Evolutionary conservation across 2,113 vertebrate genomes (phyloP).

Genomic region (Hiodon alosoides): DNA sequence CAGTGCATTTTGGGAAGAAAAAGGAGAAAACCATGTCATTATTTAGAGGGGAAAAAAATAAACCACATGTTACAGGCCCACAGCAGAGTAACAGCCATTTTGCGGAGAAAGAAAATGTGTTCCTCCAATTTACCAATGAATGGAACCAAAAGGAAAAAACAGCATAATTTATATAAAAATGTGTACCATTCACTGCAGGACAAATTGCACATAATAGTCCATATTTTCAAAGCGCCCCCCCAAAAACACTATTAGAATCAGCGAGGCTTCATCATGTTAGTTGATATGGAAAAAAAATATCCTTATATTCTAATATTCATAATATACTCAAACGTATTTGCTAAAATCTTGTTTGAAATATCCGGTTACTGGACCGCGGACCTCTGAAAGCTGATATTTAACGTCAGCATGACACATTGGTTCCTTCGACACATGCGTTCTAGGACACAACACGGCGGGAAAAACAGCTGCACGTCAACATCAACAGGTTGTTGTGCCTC

Average conservation of each 20-base stretch:
- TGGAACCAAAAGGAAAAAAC: conserved; percentile 26
- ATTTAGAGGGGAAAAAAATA: not conserved
- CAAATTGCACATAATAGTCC: conserved; percentile 34
- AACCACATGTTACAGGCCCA: conserved; percentile 23
- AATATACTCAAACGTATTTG: not conserved
- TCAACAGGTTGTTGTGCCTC: no score
- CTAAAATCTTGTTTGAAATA: not conserved
- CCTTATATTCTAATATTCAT: conserved; percentile 1
- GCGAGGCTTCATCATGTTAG: not conserved
- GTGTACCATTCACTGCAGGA: conserved; percentile 20
- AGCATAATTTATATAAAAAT: conserved; percentile 25
- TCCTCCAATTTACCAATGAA: conserved; percentile 34
- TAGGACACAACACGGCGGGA: no score
- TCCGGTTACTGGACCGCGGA: not conserved
- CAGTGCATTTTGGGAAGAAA: conserved; percentile 5
- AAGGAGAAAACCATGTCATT: not conserved
- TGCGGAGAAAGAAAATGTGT: conserved; percentile 31
- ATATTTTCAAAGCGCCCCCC: conserved; percentile 23
- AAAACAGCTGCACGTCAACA: no score
- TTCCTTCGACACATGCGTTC: no score
- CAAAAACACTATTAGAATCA: conserved; percentile 11
- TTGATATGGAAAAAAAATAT: conserved; percentile 9
- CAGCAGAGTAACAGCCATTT: conserved; percentile 28
- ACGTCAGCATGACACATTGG: no score
- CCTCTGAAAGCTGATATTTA: not conserved